Percentiles rank a stretch among this genome's conserved stretches.
Conservation (phyloP, 1,140 invertebrate genomes). For the Holcopasites calliopsidis region DNA sequence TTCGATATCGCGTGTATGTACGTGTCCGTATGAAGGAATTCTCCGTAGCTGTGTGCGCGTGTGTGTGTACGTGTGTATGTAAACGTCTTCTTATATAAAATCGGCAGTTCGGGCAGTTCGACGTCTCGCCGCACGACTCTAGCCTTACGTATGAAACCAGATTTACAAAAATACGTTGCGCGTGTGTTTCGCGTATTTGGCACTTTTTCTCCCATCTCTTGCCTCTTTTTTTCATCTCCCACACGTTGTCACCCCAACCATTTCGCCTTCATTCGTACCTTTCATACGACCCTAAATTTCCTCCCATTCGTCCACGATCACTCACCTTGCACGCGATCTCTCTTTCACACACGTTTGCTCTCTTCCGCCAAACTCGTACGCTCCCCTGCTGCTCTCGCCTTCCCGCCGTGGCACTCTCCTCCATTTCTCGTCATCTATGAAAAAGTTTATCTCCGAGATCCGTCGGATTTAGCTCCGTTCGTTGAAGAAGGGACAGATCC, state of each 20-base stretch:
- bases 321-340: not conserved
- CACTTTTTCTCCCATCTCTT: slow-evolving; percentile 74
- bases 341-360: not conserved
- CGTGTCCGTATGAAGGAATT: not conserved
- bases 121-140: slow-evolving; percentile 74
- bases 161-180: slow-evolving; percentile 80
- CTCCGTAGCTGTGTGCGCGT: not conserved
- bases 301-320: too few relatives aligned
- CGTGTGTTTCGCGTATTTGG: slow-evolving; percentile 77
- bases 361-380: not conserved
- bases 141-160: slow-evolving; percentile 79
- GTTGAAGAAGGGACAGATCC: too few relatives aligned
- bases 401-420: not conserved
- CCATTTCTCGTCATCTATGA: not conserved
- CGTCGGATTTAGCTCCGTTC: too few relatives aligned
- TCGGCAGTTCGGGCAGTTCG: slow-evolving; percentile 77
- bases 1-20: not conserved
- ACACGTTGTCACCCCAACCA: not conserved
- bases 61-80: slow-evolving; percentile 48
- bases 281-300: not conserved
- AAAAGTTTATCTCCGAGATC: too few relatives aligned
- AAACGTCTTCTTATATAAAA: slow-evolving; percentile 75
- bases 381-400: not conserved
- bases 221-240: not conserved
- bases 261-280: not conserved